These are phyloP conservation scores for Ariolimax columbianus DNA, from an alignment of 2,888 invertebrate species.

Conservation along the genomic window DNA sequence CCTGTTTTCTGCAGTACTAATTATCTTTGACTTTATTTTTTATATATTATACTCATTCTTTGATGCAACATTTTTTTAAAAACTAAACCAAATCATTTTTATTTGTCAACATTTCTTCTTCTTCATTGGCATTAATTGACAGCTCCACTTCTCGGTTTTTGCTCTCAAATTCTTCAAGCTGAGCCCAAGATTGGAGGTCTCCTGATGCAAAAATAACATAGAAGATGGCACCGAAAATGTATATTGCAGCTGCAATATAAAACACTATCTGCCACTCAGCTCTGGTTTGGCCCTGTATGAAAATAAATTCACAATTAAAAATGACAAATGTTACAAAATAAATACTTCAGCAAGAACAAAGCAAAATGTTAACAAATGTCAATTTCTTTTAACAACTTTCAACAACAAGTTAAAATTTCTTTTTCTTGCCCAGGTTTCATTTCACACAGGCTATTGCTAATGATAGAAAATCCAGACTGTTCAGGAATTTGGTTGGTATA, in stretches of 20 bases:
- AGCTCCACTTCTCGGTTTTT: slow-evolving; percentile 26
- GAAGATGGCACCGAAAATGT: slow-evolving; percentile 77
- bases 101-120: slow-evolving; percentile 34
- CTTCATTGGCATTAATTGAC: slow-evolving; percentile 14
- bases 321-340: neutral
- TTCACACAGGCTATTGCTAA: too few relatives aligned
- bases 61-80: too few relatives aligned
- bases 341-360: neutral
- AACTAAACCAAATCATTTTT: slow-evolving; percentile 10
- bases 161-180: slow-evolving; percentile 42
- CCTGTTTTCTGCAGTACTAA: too few relatives aligned
- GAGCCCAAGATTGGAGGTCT: slow-evolving; percentile 78
- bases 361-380: neutral
- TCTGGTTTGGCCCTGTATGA: slow-evolving; percentile 81
- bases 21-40: too few relatives aligned
- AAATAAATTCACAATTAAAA: too few relatives aligned
- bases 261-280: slow-evolving; percentile 92
- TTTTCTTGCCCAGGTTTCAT: too few relatives aligned
- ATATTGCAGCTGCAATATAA: slow-evolving; percentile 86
- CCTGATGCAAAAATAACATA: slow-evolving; percentile 77
- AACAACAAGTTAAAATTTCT: too few relatives aligned
- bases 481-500: too few relatives aligned
- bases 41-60: too few relatives aligned
- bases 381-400: too few relatives aligned
- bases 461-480: too few relatives aligned